Conservation (phyloP, 2,113 vertebrate genomes). For the Nerophis lumbriciformis region DNA sequence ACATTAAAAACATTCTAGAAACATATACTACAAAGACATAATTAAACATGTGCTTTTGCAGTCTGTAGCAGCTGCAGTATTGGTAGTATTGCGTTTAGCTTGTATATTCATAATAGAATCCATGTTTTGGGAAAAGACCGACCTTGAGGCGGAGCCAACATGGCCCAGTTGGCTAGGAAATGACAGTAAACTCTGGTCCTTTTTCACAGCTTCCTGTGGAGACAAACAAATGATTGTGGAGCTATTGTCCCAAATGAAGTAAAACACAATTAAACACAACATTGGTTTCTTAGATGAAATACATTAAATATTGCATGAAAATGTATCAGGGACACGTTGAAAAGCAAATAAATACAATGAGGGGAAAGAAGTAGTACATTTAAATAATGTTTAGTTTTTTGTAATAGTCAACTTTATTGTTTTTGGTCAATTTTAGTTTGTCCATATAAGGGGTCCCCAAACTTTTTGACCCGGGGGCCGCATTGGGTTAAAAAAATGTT, state of each 20-base stretch:
- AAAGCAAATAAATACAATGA: no score
- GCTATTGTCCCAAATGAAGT: conserved; percentile 52
- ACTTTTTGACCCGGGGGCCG: no score
- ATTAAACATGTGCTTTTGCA: conserved; percentile 17
- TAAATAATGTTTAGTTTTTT: no score
- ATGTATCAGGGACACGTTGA: no score
- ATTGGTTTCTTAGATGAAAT: no score
- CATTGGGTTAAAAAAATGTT: no score
- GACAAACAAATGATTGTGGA: conserved; percentile 55
- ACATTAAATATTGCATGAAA: no score
- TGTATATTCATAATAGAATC: conserved; percentile 16
- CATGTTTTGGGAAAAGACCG: conserved; percentile 41
- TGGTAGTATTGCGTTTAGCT: conserved; percentile 9
- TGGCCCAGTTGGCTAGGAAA: conserved; percentile 75
- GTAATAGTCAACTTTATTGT: background rate
- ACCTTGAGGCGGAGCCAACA: conserved; percentile 74
- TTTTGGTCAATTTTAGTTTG: no score
- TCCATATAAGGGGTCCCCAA: no score
- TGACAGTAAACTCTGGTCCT: conserved; percentile 73
- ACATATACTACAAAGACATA: background rate
- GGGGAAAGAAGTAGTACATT: no score
- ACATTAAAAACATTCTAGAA: background rate
- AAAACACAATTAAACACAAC: conserved; percentile 14
- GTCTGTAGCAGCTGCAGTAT: background rate
- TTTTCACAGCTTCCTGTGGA: conserved; percentile 77